phyloP scores from a whole-genome alignment of 1,140 invertebrate species.

The Bombus consobrinus region DNA sequence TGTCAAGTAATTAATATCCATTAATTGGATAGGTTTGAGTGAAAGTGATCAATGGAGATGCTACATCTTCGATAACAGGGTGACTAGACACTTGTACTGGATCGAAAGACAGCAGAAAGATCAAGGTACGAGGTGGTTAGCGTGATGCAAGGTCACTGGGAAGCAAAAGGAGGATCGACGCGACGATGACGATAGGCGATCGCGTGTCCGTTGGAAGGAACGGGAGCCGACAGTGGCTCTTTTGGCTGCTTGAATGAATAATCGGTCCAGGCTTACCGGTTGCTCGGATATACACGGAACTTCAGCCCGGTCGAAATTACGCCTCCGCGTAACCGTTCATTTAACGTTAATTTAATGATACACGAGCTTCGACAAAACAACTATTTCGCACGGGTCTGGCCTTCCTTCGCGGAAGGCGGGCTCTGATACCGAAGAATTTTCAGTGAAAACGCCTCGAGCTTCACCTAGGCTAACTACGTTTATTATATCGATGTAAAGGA shows the following conservation, averaged over 20 bases:
- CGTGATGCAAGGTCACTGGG: slow-evolving; percentile 71
- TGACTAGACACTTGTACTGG: neutral
- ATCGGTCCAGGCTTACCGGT: slow-evolving; percentile 72
- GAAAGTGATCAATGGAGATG: neutral
- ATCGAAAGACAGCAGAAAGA: slow-evolving; percentile 10
- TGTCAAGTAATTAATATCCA: too few species aligned
- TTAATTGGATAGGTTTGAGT: too few species aligned
- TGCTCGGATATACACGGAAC: slow-evolving; percentile 60
- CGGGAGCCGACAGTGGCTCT: slow-evolving; percentile 78
- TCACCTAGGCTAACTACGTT: neutral
- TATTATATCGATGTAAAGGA: neutral
- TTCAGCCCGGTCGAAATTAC: slow-evolving; percentile 62
- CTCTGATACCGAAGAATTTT: slow-evolving; percentile 54
- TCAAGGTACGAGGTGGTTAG: slow-evolving; percentile 53
- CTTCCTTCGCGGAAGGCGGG: slow-evolving; percentile 66
- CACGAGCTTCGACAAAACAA: slow-evolving; percentile 55
- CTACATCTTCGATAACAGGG: neutral
- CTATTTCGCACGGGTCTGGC: slow-evolving; percentile 5
- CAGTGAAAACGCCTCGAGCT: neutral
- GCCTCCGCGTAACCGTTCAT: slow-evolving; percentile 77
- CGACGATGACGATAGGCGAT: slow-evolving; percentile 69
- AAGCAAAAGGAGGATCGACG: slow-evolving; percentile 39
- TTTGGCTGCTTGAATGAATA: slow-evolving; percentile 76
- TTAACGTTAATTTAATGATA: slow-evolving; percentile 80
- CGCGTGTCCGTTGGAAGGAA: slow-evolving; percentile 75